These are phyloP conservation scores for Mus musculus DNA, from an alignment of 2,113 vertebrate genomes.

Conservation along the genomic window GRCm39 chr19:27289501-27290000, in stretches of 20 bases:
- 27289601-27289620: neutral
- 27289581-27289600: neutral
- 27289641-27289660: neutral
- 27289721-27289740: neutral
- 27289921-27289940: neutral
- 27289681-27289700: neutral
- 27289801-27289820: neutral
- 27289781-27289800: neutral
- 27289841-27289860: neutral
- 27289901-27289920: neutral
- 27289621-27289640: neutral
- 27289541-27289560: neutral
- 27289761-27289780: neutral
- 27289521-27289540: neutral
- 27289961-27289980: neutral
- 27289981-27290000: neutral
- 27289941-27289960: neutral
- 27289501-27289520: neutral
- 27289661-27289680: neutral
- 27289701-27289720: neutral
- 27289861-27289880: neutral
- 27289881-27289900: neutral
- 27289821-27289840: neutral
- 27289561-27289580: neutral
- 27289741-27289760: neutral